These are phyloP conservation scores for Spicauda simplicius DNA, from an alignment of 2,888 invertebrate genomes.

Conservation along the genomic window DNA sequence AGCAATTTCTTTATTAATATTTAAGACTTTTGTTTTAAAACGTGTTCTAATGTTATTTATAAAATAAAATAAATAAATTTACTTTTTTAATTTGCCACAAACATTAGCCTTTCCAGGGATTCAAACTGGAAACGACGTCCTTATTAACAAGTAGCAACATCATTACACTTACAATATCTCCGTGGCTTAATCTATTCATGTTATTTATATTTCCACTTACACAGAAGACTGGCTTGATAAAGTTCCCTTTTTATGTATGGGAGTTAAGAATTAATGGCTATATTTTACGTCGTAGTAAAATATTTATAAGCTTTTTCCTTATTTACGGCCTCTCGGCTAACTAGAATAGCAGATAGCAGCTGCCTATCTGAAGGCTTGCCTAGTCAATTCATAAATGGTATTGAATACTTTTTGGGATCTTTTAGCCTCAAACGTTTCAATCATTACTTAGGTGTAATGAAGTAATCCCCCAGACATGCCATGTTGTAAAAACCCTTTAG, in stretches of 20 bases:
- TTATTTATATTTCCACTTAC: background rate
- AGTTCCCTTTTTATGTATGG: slow-evolving; percentile 4
- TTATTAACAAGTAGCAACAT: background rate
- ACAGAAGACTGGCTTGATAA: slow-evolving; percentile 3
- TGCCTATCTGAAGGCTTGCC: background rate
- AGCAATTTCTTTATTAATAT: no score
- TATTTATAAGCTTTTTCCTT: background rate
- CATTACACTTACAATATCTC: background rate
- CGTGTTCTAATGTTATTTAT: no score
- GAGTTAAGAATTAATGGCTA: background rate
- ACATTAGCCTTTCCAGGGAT: background rate
- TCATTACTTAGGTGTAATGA: background rate
- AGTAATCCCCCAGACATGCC: no score
- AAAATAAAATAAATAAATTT: no score
- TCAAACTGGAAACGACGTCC: background rate
- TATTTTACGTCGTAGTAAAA: background rate
- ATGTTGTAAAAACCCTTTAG: no score
- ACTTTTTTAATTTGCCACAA: no score
- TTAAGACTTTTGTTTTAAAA: no score
- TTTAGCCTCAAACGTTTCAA: background rate
- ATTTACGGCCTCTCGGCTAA: background rate
- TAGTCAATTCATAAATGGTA: background rate
- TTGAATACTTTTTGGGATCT: background rate
- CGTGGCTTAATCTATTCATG: background rate
- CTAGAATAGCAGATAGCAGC: background rate